Percentiles rank a stretch among this genome's conserved stretches.
phyloP scores from a whole-genome alignment of 2,113 vertebrate species.

The Calyptommatus sinebrachiatus region DNA sequence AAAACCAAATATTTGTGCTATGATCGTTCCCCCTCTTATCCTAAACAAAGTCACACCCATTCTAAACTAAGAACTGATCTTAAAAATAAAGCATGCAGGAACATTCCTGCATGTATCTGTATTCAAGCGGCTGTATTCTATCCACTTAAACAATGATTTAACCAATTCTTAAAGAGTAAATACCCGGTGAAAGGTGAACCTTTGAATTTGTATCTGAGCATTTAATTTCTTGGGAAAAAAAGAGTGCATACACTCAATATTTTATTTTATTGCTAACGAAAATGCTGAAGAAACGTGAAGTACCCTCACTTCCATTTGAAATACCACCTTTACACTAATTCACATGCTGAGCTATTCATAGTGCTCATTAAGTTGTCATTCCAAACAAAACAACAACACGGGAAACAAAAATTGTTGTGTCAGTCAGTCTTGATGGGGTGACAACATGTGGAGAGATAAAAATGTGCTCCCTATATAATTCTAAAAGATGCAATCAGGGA shows the following conservation, averaged over 20 bases:
- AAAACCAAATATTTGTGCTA: background rate
- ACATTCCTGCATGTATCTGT: background rate
- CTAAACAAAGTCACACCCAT: background rate
- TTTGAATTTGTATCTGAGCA: background rate
- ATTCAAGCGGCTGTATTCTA: background rate
- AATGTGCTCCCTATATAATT: background rate
- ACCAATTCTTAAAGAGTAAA: background rate
- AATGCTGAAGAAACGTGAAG: background rate
- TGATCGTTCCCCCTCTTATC: background rate
- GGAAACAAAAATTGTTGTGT: background rate
- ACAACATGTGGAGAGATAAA: conserved; percentile 6
- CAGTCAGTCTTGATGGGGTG: background rate
- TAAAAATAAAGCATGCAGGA: conserved; percentile 24
- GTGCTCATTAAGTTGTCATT: background rate
- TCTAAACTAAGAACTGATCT: conserved; percentile 10
- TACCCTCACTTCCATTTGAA: background rate
- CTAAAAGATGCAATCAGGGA: background rate
- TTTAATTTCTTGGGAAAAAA: background rate
- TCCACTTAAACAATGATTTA: background rate
- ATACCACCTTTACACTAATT: background rate
- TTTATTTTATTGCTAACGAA: background rate
- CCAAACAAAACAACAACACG: background rate
- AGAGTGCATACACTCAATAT: background rate
- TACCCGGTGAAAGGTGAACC: background rate
- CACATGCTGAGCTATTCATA: background rate